phyloP scores from a whole-genome alignment of 2,113 vertebrate genomes.

The Pterocles gutturalis region DNA sequence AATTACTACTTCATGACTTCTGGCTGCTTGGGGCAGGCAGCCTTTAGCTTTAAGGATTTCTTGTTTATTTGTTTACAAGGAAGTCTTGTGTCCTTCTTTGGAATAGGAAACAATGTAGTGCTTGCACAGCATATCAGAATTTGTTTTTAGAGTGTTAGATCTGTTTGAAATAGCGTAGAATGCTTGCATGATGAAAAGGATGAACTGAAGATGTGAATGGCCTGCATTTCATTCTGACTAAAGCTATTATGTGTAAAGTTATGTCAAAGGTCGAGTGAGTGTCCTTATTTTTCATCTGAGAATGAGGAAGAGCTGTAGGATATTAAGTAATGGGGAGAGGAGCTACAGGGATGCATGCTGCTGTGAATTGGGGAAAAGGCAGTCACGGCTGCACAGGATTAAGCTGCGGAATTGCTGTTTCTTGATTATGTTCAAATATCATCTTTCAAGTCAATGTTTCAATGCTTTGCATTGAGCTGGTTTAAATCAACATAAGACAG shows the following conservation, averaged over 20 bases:
- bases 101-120: background rate
- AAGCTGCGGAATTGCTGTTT: background rate
- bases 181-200: background rate
- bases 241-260: background rate
- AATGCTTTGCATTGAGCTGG: background rate
- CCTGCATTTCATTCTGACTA: background rate
- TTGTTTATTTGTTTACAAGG: background rate
- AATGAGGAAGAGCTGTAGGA: background rate
- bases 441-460: background rate
- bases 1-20: background rate
- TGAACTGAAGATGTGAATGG: background rate
- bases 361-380: background rate
- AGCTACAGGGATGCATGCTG: background rate
- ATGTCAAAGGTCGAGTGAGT: background rate
- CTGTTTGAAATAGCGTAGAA: background rate
- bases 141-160: background rate
- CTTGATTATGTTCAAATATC: background rate
- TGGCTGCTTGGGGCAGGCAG: background rate
- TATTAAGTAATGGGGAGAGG: background rate
- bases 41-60: background rate
- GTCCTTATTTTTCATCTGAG: background rate
- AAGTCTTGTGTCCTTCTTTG: background rate
- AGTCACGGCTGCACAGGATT: background rate
- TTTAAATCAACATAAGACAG: background rate
- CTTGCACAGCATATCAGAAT: background rate